These are phyloP conservation scores for Nycticorax nycticorax DNA, from an alignment of 2,113 vertebrate genomes.

Conservation along the genomic window DNA sequence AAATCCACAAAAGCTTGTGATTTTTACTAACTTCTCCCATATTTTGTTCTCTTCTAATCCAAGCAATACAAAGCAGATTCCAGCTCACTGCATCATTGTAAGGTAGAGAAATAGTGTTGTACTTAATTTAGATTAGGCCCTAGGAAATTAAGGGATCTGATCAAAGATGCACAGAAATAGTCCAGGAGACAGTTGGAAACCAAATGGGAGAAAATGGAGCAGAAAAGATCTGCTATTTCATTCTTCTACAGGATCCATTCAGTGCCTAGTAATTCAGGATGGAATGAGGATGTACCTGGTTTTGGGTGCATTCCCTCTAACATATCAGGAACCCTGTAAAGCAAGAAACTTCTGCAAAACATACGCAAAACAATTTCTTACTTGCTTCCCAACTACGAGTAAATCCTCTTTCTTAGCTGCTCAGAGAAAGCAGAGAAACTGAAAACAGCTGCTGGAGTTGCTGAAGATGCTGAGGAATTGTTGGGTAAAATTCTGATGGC, in stretches of 20 bases:
- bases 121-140: neutral
- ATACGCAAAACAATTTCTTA: neutral
- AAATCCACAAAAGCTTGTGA: neutral
- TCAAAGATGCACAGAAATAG: neutral
- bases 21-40: neutral
- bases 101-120: neutral
- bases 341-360: neutral
- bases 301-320: neutral
- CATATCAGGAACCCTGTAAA: neutral
- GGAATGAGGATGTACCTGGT: neutral
- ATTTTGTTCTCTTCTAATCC: neutral
- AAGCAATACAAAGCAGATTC: neutral
- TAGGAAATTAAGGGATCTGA: neutral
- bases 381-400: neutral
- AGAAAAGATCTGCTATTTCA: neutral
- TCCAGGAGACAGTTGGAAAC: neutral
- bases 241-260: neutral
- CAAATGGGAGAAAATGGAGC: neutral
- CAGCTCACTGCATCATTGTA: neutral
- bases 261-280: neutral
- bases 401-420: neutral
- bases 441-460: neutral
- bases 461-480: neutral
- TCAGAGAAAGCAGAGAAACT: neutral
- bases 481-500: neutral